A percentile compares a stretch with the other conserved stretches of the same genome.
These are phyloP conservation scores for Marmota flaviventris DNA, from an alignment of 2,113 vertebrate genomes.

Conservation along the genomic window DNA sequence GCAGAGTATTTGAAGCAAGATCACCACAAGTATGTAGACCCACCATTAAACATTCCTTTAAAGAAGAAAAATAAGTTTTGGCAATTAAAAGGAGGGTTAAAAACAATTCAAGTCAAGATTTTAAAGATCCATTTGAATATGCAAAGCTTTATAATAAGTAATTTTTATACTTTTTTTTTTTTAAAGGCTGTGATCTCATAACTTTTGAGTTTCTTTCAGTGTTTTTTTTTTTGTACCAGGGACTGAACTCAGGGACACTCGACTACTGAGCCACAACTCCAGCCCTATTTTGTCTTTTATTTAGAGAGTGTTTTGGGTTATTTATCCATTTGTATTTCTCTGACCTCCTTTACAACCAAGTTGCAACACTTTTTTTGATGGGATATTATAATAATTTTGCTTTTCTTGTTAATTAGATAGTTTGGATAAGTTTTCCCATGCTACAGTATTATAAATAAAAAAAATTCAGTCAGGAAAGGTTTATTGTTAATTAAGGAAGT, in stretches of 20 bases:
- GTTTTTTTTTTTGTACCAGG: not conserved
- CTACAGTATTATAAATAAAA: not conserved
- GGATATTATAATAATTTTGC: not conserved
- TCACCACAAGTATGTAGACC: conserved; percentile 98
- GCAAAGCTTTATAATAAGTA: not conserved
- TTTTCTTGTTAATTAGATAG: conserved; percentile 3
- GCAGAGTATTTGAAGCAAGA: conserved; percentile 92
- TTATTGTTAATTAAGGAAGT: not conserved
- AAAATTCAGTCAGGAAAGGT: not conserved
- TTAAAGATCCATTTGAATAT: conserved; percentile 29
- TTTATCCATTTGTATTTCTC: not conserved
- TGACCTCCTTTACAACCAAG: not conserved
- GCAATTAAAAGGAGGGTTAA: not conserved
- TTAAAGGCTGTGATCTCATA: not conserved
- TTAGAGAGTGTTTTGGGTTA: not conserved
- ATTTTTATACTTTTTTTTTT: not conserved
- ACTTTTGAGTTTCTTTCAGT: not conserved
- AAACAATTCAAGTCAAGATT: not conserved
- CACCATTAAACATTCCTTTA: conserved; percentile 94
- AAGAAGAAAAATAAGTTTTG: conserved; percentile 41
- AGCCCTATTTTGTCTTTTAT: too few species aligned
- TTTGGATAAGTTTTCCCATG: not conserved
- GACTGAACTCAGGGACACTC: too few species aligned
- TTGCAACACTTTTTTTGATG: not conserved
- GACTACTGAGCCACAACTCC: too few species aligned